A percentile compares a stretch with the other conserved stretches of the same genome.
Conservation (phyloP, 2,113 vertebrate genomes). For the Bubo scandiacus region DNA sequence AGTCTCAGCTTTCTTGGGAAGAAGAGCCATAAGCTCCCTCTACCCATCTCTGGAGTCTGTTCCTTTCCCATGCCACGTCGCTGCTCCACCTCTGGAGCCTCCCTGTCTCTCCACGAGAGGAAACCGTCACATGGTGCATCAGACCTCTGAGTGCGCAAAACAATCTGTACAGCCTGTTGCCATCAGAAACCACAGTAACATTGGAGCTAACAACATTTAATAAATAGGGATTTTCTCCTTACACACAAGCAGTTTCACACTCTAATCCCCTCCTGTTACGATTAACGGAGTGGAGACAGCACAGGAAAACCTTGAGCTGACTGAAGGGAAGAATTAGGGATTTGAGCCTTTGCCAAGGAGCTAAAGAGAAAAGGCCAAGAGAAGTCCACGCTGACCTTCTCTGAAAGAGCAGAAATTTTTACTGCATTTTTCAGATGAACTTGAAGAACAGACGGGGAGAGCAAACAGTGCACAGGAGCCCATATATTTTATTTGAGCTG, state of each 20-base stretch:
- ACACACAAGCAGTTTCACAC: conserved; percentile 6
- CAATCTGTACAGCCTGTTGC: background rate
- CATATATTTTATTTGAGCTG: background rate
- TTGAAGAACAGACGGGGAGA: background rate
- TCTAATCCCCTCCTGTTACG: conserved; percentile 29
- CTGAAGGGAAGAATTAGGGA: conserved; percentile 40
- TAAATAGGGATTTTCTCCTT: conserved; percentile 48
- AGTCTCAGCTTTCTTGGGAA: background rate
- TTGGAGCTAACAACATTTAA: background rate
- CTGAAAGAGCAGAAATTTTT: conserved; percentile 8
- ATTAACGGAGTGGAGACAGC: conserved; percentile 31
- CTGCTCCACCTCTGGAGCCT: background rate
- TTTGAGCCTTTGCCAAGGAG: conserved; percentile 53
- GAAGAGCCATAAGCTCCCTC: background rate
- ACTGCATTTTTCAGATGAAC: background rate
- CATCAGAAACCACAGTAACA: background rate
- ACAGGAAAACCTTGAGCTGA: conserved; percentile 38
- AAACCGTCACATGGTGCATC: background rate
- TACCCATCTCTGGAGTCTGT: background rate
- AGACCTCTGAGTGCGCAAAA: background rate
- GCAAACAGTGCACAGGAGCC: background rate
- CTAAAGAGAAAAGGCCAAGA: conserved; percentile 36
- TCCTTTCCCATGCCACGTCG: background rate
- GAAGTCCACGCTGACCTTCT: conserved; percentile 49
- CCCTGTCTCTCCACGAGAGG: background rate